phyloP scores from a whole-genome alignment of 2,797 vertebrate genomes.

The Crocodylus rhombifer region DNA sequence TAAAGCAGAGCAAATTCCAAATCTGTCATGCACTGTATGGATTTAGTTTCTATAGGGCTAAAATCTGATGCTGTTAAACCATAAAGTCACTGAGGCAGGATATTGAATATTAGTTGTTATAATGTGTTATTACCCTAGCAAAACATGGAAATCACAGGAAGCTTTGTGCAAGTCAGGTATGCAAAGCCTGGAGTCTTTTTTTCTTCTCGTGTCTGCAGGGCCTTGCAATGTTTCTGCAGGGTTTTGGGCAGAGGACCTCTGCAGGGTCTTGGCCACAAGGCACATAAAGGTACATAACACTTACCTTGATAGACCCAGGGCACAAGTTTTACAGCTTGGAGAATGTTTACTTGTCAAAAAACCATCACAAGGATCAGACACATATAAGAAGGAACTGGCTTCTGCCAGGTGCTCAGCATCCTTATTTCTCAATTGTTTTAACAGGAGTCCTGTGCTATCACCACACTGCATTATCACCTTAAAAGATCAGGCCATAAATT shows the following conservation, averaged over 20 bases:
- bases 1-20: not conserved
- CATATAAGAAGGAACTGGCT: not conserved
- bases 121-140: no score
- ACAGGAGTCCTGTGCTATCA: not conserved
- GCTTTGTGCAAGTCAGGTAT: not conserved
- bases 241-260: not conserved
- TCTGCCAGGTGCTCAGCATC: not conserved
- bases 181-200: not conserved
- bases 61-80: not conserved
- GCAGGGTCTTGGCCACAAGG: not conserved
- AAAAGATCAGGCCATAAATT: constrained; percentile 58
- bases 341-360: not conserved
- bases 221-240: no score
- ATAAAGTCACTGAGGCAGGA: not conserved
- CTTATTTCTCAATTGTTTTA: not conserved
- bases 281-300: not conserved
- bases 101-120: not conserved
- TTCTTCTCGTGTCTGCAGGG: not conserved
- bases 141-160: not conserved
- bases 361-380: not conserved
- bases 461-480: constrained; percentile 22
- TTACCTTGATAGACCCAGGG: not conserved
- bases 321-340: not conserved
- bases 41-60: not conserved
- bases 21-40: not conserved